Conservation (phyloP, 2,113 vertebrate genomes). For the Oncorhynchus nerka region DNA sequence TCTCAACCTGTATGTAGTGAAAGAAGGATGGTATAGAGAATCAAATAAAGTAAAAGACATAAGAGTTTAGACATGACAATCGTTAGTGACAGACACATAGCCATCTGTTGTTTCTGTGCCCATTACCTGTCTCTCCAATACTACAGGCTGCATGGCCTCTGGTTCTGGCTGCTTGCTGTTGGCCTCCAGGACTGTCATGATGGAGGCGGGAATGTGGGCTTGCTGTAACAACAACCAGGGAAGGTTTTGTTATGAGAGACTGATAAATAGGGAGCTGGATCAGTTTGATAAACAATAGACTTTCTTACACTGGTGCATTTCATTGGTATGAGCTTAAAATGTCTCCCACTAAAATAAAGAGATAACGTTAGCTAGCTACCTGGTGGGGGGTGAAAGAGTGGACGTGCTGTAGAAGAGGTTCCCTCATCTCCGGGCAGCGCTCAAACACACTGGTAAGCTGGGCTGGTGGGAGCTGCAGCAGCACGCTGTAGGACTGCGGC, state of each 20-base stretch:
- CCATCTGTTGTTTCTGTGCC: neutral
- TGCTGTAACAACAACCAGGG: constrained; percentile 68
- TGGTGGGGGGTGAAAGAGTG: constrained; percentile 87
- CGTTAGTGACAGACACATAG: neutral
- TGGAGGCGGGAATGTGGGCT: constrained; percentile 86
- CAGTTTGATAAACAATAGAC: neutral
- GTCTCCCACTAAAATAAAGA: neutral
- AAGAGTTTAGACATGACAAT: neutral
- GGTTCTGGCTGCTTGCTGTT: constrained; percentile 72
- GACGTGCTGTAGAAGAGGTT: constrained; percentile 87
- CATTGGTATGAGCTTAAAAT: neutral
- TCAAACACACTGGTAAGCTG: constrained; percentile 85
- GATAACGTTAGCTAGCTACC: constrained; percentile 58
- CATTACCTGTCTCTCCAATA: constrained; percentile 56
- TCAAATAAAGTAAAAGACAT: neutral
- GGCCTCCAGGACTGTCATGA: constrained; percentile 84
- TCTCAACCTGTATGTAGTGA: neutral
- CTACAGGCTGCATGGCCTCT: constrained; percentile 50
- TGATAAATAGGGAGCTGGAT: neutral
- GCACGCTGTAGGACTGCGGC: constrained; percentile 90
- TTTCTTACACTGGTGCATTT: neutral
- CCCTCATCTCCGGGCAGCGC: constrained; percentile 87
- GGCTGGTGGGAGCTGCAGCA: constrained; percentile 86
- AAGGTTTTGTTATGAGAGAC: neutral
- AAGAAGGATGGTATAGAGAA: neutral